Conservation (phyloP, 2,113 vertebrate genomes). For the Nibea coibor region DNA sequence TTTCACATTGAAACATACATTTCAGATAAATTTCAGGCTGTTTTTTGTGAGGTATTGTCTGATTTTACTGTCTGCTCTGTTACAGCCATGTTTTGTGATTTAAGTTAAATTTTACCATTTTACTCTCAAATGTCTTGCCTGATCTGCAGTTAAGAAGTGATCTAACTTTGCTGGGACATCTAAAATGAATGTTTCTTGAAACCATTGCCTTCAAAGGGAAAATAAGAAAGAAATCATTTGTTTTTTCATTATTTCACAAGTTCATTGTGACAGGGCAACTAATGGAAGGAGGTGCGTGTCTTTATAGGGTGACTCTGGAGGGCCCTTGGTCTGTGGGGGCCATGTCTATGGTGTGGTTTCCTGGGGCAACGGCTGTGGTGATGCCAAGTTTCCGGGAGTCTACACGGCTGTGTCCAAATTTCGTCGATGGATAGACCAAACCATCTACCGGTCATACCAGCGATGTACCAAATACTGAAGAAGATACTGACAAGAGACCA, state of each 20-base stretch:
- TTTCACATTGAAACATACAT: background rate
- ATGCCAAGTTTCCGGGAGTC: constrained; percentile 82
- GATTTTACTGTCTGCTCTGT: background rate
- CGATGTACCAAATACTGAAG: constrained; percentile 51
- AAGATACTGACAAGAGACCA: background rate
- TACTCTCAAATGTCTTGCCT: background rate
- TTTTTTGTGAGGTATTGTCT: background rate
- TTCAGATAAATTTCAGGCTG: too few relatives aligned
- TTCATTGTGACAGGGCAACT: constrained; percentile 5
- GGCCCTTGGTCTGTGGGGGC: constrained; percentile 82
- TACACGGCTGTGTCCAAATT: constrained; percentile 83
- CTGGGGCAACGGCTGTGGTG: constrained; percentile 83
- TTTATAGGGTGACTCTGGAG: constrained; percentile 84
- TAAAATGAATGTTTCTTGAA: constrained; percentile 3
- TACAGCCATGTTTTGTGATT: background rate
- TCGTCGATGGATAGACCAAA: constrained; percentile 85
- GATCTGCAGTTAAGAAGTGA: background rate
- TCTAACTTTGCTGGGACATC: background rate
- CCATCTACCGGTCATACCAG: constrained; percentile 75
- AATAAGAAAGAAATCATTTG: background rate
- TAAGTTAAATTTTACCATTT: background rate
- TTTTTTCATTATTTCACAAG: background rate
- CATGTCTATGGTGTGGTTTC: constrained; percentile 83
- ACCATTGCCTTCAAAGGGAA: too few relatives aligned
- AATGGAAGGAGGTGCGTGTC: constrained; percentile 13